These are phyloP conservation scores for Myotis yumanensis DNA, from an alignment of 2,113 vertebrate genomes.

Conservation along the genomic window DNA sequence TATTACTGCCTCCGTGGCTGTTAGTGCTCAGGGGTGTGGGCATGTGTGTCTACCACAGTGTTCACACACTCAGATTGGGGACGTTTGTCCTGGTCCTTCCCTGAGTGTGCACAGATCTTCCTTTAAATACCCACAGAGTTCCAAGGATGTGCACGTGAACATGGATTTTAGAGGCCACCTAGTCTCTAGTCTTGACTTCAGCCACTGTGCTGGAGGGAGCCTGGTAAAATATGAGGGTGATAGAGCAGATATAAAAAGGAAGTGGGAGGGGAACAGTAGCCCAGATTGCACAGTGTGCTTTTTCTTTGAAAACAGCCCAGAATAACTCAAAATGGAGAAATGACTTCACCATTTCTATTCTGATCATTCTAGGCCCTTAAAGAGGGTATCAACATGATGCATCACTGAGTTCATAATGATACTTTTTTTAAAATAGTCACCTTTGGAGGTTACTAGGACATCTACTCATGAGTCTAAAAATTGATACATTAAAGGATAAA, in stretches of 20 bases:
- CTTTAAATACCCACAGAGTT: background rate
- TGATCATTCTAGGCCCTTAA: background rate
- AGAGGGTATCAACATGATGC: background rate
- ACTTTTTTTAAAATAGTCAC: background rate
- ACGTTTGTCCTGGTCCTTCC: background rate
- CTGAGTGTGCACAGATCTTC: background rate
- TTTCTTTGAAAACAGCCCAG: background rate
- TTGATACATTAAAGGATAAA: background rate
- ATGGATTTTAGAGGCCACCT: background rate
- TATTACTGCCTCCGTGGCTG: background rate
- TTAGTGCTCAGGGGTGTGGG: background rate
- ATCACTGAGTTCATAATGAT: background rate
- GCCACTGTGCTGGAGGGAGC: background rate
- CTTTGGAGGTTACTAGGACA: background rate
- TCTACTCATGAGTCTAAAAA: background rate
- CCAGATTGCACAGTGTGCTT: background rate
- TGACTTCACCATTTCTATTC: background rate
- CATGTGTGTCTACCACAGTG: background rate
- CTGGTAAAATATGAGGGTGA: background rate
- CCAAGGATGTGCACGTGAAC: background rate
- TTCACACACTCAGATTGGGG: background rate
- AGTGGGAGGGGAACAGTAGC: background rate
- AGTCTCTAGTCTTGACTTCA: background rate
- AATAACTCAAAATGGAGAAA: constrained; percentile 10
- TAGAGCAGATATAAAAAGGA: background rate